Base-by-base conservation (phyloP, 1,140 invertebrate species). In the Argopecten irradians region DNA sequence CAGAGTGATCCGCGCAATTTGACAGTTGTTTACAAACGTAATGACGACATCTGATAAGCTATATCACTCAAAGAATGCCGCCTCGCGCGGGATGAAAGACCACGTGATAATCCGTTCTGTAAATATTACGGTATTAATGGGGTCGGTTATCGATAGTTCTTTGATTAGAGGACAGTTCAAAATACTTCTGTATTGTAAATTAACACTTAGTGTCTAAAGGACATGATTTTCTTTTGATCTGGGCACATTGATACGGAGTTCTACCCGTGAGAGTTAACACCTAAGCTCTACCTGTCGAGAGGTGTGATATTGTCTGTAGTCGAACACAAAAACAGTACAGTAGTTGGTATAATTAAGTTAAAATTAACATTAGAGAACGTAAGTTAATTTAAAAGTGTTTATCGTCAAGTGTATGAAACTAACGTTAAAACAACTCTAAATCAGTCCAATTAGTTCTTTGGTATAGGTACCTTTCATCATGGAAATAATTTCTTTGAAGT, bases 131-230 rank as follows among this genome's bases (percentile, higher is more conserved):
- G n/a, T 22, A 28, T 3, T 71, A 71, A 71, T 71, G 55, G 22
- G 5, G 13, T 3, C n/a, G 5, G 19, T 71, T 71, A 71, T 71
- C 55, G 55, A 71, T 28, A 71, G n/a, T 28, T n/a, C 55, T 71
- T 71, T 71, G n/a, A 71, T 5, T 7, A n/a, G 28, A n/a, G n/a
- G n/a, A 71, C 22, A n/a, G 11, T 71, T 3, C 28, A 71, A 71
- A 71, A 71, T 71, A 71, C 55, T n/a, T 71, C n/a, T 71, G 7
- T 71, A n/a, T 71, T 71, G 55, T 28, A 71, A 71, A 71, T 71
- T 71, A 71, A 71, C 55, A 71, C 55, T 7, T n/a, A 16, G n/a
- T 71, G n/a, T 71, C 55, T 28, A 71, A 28, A 28, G 7, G n/a
- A 16, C n/a, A 22, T 71, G 55, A 71, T 71, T 71, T n/a, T 71